phyloP scores from a whole-genome alignment of 2,888 invertebrate species.

The Ischnura elegans region DNA sequence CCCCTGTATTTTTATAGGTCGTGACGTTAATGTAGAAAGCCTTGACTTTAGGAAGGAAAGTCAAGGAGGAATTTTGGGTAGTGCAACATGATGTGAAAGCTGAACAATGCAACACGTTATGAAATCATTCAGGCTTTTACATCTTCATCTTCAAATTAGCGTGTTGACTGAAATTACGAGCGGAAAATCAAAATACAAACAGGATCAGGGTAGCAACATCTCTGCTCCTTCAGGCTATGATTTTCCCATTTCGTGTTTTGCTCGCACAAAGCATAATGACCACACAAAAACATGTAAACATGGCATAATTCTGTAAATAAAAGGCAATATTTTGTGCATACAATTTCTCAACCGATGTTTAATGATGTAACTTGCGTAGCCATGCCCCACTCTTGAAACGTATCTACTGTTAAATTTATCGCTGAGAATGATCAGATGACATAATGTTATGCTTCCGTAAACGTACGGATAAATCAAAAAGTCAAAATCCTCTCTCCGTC shows the following conservation, averaged over 20 bases:
- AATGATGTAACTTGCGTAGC: background rate
- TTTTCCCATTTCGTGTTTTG: background rate
- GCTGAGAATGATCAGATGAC: background rate
- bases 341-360: background rate
- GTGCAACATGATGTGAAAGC: too few species aligned
- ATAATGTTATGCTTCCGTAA: background rate
- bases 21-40: too few species aligned
- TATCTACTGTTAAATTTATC: background rate
- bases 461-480: background rate
- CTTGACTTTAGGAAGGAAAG: too few species aligned
- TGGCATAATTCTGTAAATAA: conserved; percentile 10
- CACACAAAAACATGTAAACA: background rate
- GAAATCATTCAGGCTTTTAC: background rate
- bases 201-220: too few species aligned
- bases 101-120: background rate
- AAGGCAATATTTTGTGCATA: background rate
- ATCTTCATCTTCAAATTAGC: background rate
- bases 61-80: too few species aligned
- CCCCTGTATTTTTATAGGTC: too few species aligned
- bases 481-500: background rate
- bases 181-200: background rate
- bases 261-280: background rate
- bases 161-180: background rate
- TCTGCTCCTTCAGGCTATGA: background rate
- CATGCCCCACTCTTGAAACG: background rate